Base-by-base conservation (phyloP, 2,113 vertebrate genomes). In the Perca schrenkii region DNA sequence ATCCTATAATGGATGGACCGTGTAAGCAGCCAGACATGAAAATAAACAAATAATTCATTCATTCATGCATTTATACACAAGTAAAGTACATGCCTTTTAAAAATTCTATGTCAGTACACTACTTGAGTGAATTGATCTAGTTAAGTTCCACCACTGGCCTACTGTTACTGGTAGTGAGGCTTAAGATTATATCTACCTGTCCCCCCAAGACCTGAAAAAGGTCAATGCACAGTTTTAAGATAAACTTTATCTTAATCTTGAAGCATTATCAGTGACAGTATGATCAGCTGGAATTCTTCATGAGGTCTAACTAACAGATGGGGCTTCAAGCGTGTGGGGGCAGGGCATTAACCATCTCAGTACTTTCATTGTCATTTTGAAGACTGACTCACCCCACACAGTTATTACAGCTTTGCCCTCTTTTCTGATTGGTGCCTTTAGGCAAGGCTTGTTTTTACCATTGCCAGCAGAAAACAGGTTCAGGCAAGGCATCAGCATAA, bases 401-500 rank as follows among this genome's bases (percentile, higher is more conserved):
- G 67, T 77, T 80, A 82, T 69, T 62, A 75, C 54, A 73, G 53
- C 40, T 56, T 43, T 46, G 31, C 31, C 17, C 54, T 58, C 13
- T 74, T 76, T 40, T 75, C 60, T 80, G 61, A 49, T 46, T 50
- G 61, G 34, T 77, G 85, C 86, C 89, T 82, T 17, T 34, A 54
- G 91, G 89, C 81, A 50, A 67, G 43, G 79, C 84, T 83, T 84
- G 85, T 82, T 84, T 81, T 71, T 60, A 62, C 69, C 52, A 47
- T 17, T 68, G 64, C 78, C 77, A 86, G 63, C 76, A 77, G 34
- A 89, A 74, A 87, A 73, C 90, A 90, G 67, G 92, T 90, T 75
- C 14, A 34, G 86, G 56, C 92, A 90, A 70, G 25, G 78, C 36
- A 17, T 70, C 31, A 28, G 76, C 63, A 84, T 79, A 84, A 81